phyloP scores from a whole-genome alignment of 2,797 vertebrate genomes.

The Micrastur ruficollis region DNA sequence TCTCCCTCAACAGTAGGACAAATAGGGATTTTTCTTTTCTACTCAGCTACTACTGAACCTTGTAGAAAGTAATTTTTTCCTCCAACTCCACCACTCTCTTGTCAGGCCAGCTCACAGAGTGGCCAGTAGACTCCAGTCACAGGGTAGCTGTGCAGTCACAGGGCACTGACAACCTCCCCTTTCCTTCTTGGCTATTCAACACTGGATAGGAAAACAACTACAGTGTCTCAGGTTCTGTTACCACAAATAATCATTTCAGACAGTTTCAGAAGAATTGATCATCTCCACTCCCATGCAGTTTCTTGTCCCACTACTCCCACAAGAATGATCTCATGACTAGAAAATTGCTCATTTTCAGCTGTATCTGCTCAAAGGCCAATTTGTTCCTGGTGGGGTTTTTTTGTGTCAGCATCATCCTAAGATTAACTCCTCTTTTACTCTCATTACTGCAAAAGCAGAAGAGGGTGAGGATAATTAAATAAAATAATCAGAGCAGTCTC shows the following conservation, averaged over 20 bases:
- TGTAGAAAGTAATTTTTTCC: background rate
- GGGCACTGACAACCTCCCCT: background rate
- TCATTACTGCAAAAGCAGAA: background rate
- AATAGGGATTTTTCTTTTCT: background rate
- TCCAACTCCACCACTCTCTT: background rate
- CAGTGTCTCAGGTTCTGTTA: background rate
- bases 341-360: constrained; percentile 7
- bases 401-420: background rate
- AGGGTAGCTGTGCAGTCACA: background rate
- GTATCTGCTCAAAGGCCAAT: background rate
- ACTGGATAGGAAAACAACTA: background rate
- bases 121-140: background rate
- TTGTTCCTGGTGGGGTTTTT: background rate
- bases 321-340: background rate
- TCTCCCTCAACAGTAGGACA: background rate
- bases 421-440: background rate
- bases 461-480: background rate
- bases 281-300: background rate
- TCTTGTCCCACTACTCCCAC: background rate
- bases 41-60: background rate
- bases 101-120: background rate
- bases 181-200: background rate
- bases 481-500: background rate
- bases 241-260: background rate
- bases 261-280: background rate